A percentile compares a stretch with the other conserved stretches of the same genome.
phyloP scores from a whole-genome alignment of 2,113 vertebrate genomes.

The Corythaeola cristata region DNA sequence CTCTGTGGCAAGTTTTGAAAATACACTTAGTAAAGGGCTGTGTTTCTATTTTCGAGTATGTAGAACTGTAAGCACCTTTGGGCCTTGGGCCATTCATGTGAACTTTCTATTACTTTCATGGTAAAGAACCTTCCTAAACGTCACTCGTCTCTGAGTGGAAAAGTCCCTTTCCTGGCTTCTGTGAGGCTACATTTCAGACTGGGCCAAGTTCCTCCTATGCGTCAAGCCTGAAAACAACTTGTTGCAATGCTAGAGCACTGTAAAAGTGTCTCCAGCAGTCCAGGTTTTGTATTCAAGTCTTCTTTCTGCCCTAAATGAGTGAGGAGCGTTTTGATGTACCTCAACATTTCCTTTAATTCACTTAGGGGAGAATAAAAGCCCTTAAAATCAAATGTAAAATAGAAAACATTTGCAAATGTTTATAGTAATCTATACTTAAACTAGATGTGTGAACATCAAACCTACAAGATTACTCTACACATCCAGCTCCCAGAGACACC shows the following conservation, averaged over 20 bases:
- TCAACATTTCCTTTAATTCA: neutral
- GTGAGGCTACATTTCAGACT: neutral
- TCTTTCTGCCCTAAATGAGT: neutral
- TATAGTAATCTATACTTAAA: neutral
- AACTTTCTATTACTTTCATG: neutral
- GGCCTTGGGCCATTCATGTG: rapidly evolving
- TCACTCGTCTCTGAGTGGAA: neutral
- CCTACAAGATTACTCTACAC: neutral
- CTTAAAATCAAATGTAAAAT: neutral
- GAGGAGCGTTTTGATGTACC: neutral
- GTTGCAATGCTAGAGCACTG: neutral
- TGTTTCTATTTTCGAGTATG: neutral
- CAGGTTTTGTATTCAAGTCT: neutral
- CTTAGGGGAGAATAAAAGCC: neutral
- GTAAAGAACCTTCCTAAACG: neutral
- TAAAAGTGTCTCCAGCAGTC: neutral
- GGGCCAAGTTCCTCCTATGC: neutral
- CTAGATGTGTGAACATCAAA: neutral
- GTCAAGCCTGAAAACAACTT: neutral
- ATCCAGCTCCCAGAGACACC: neutral
- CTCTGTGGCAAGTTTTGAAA: neutral
- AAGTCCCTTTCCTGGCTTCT: neutral
- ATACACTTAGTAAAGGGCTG: neutral
- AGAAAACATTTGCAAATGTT: neutral
- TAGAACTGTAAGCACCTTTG: neutral